These are phyloP conservation scores for Monopis laevigella DNA, from an alignment of 2,888 invertebrate species.

Conservation along the genomic window DNA sequence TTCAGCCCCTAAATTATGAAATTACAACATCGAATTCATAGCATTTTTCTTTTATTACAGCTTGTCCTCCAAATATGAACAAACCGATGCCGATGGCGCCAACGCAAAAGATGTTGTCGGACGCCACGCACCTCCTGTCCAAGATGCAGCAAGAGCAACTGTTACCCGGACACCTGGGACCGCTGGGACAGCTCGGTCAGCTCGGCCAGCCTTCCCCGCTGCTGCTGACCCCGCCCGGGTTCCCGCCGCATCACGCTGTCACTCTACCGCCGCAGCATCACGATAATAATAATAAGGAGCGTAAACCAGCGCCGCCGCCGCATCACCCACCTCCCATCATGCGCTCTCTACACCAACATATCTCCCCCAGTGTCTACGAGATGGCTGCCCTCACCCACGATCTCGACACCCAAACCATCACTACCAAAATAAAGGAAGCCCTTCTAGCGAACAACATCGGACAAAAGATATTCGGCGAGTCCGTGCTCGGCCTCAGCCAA, in stretches of 20 bases:
- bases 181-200: constrained; percentile 56
- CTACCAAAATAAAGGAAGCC: constrained; percentile 97
- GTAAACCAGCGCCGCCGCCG: constrained; percentile 67
- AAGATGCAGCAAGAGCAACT: constrained; percentile 77
- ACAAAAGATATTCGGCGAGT: constrained; percentile 98
- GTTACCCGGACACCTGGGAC: constrained; percentile 62
- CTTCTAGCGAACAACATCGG: constrained; percentile 96
- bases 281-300: constrained; percentile 66
- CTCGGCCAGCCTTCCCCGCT: constrained; percentile 66
- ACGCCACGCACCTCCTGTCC: constrained; percentile 71
- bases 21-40: too few relatives aligned
- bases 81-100: constrained; percentile 84
- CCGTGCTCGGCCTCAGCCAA: constrained; percentile 94
- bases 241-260: constrained; percentile 79
- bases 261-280: constrained; percentile 73
- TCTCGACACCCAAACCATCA: constrained; percentile 95
- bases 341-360: constrained; percentile 82
- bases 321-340: constrained; percentile 74
- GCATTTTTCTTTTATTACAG: constrained; percentile 35
- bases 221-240: constrained; percentile 79
- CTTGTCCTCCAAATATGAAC: constrained; percentile 72
- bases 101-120: constrained; percentile 80
- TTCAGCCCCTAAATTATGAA: too few relatives aligned
- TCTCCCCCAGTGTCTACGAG: constrained; percentile 96
- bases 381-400: constrained; percentile 97